Conservation (phyloP, 1,140 invertebrate species). For the Rhyacophila brunnea region DNA sequence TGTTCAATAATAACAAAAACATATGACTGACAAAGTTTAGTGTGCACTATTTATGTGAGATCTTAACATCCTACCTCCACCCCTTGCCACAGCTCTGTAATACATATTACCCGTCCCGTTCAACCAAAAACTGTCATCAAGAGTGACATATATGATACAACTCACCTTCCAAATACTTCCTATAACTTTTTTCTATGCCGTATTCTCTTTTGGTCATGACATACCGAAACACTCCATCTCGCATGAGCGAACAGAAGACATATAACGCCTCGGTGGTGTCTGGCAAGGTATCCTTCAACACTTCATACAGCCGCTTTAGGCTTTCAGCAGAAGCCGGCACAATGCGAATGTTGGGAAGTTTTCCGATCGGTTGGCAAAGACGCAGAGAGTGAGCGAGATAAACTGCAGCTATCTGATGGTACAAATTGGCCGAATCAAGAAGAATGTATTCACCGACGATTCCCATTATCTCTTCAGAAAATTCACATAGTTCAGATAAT, state of each 20-base stretch:
- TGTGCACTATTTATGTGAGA: too few relatives aligned
- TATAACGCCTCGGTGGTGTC: constrained; percentile 7
- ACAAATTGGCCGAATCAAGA: neutral
- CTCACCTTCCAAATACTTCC: constrained; percentile 21
- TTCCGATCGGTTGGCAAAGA: neutral
- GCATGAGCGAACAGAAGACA: constrained; percentile 15
- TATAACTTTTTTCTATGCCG: constrained; percentile 13
- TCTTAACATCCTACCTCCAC: too few relatives aligned
- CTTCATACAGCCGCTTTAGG: neutral
- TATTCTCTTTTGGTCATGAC: constrained; percentile 19
- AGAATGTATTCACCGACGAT: constrained; percentile 8
- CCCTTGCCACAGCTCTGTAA: too few relatives aligned
- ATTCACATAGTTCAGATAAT: constrained; percentile 11
- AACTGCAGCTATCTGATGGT: neutral
- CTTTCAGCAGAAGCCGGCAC: neutral
- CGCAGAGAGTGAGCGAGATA: constrained; percentile 7
- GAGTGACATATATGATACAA: neutral
- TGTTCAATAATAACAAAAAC: too few relatives aligned
- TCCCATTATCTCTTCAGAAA: constrained; percentile 5
- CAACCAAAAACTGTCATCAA: too few relatives aligned
- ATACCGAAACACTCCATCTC: constrained; percentile 22
- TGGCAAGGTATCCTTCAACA: neutral
- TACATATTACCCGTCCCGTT: too few relatives aligned
- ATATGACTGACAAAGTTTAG: too few relatives aligned
- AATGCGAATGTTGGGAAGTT: neutral